Evolutionary conservation across 2,797 vertebrate genomes (phyloP).

Genomic region (Pangasius larnaudii): DNA sequence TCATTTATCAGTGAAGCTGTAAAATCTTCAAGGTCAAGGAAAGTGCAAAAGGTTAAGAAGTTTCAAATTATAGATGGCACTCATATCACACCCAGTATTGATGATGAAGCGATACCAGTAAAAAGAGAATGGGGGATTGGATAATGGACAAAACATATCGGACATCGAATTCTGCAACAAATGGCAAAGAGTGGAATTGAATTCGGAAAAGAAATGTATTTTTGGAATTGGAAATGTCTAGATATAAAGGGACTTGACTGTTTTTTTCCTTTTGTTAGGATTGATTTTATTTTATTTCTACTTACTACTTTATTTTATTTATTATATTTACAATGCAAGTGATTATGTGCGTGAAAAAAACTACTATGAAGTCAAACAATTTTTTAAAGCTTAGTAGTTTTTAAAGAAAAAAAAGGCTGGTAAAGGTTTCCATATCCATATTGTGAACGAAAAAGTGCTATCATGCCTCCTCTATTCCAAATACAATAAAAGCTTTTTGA

Average conservation of each 20-base stretch:
- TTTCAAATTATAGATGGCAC: not conserved
- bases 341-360: too few species aligned
- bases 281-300: not conserved
- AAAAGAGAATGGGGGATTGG: not conserved
- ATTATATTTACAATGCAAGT: too few species aligned
- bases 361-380: too few species aligned
- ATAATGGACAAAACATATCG: not conserved
- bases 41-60: not conserved
- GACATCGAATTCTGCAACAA: not conserved
- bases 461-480: too few species aligned
- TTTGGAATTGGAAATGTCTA: not conserved
- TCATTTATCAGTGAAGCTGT: not conserved
- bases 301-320: too few species aligned
- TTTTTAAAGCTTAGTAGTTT: not conserved
- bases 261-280: not conserved
- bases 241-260: too few species aligned
- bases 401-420: not conserved
- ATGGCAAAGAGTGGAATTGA: not conserved
- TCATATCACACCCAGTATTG: not conserved
- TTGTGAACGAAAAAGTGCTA: not conserved
- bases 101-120: not conserved
- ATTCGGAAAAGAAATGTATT: not conserved
- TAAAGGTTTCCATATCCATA: not conserved
- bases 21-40: not conserved
- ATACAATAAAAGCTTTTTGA: too few species aligned